Percentiles rank a stretch among this genome's conserved stretches.
phyloP scores from a whole-genome alignment of 2,797 vertebrate genomes.

The Chaetodon trifasciatus region DNA sequence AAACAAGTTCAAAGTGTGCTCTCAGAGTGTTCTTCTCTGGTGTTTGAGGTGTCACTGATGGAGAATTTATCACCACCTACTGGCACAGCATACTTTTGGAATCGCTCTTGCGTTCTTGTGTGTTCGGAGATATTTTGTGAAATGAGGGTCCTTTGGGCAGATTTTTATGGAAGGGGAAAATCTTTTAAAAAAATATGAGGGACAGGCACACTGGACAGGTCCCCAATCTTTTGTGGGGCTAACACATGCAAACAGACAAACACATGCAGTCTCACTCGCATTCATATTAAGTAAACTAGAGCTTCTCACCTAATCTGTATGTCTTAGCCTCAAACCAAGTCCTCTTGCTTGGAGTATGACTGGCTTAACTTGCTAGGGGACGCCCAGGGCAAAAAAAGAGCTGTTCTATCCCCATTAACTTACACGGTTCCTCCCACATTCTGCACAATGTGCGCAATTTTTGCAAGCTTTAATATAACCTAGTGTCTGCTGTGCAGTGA shows the following conservation, averaged over 20 bases:
- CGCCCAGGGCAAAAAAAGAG: neutral
- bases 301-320: neutral
- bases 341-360: neutral
- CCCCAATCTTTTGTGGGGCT: neutral
- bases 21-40: no score
- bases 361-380: neutral
- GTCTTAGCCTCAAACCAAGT: neutral
- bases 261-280: neutral
- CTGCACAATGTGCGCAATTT: neutral
- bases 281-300: neutral
- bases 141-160: no score
- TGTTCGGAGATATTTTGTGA: neutral
- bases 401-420: neutral
- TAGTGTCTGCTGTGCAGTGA: neutral
- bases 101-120: no score
- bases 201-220: neutral
- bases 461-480: neutral
- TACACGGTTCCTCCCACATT: neutral
- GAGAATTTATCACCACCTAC: no score
- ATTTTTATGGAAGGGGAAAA: no score
- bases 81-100: no score
- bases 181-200: no score
- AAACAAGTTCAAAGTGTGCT: no score
- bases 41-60: no score
- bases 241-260: conserved; percentile 3